phyloP scores from a whole-genome alignment of 2,888 invertebrate species.

The Rhaphigaster nebulosa region DNA sequence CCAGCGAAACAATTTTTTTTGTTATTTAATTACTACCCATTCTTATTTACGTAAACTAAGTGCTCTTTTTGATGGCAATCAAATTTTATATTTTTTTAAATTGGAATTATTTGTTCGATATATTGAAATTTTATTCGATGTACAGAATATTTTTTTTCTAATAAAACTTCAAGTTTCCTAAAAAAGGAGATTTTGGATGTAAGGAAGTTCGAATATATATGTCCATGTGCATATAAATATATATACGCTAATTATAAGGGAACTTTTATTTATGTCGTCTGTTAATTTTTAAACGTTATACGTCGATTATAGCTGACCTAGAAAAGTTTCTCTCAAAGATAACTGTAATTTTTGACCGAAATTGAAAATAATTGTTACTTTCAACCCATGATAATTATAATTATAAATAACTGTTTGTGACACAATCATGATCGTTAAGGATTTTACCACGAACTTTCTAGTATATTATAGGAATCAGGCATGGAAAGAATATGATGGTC shows the following conservation, averaged over 20 bases:
- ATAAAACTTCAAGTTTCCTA: too few species aligned
- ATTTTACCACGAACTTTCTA: slow-evolving; percentile 9
- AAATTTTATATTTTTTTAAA: too few species aligned
- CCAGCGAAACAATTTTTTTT: too few species aligned
- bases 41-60: too few species aligned
- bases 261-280: neutral
- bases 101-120: too few species aligned
- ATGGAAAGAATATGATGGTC: neutral
- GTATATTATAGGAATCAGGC: neutral
- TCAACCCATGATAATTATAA: neutral
- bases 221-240: neutral
- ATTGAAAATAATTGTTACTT: neutral
- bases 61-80: too few species aligned
- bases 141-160: too few species aligned
- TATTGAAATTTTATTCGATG: too few species aligned
- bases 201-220: neutral
- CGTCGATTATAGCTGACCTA: neutral
- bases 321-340: neutral
- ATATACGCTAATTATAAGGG: neutral
- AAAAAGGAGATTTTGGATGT: too few species aligned
- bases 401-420: slow-evolving; percentile 1
- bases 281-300: neutral
- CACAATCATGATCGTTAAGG: neutral
- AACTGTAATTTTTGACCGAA: neutral
- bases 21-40: too few species aligned